Evolutionary conservation across 2,888 invertebrate genomes (phyloP).

Genomic region (Aspidiotus rigidus): DNA sequence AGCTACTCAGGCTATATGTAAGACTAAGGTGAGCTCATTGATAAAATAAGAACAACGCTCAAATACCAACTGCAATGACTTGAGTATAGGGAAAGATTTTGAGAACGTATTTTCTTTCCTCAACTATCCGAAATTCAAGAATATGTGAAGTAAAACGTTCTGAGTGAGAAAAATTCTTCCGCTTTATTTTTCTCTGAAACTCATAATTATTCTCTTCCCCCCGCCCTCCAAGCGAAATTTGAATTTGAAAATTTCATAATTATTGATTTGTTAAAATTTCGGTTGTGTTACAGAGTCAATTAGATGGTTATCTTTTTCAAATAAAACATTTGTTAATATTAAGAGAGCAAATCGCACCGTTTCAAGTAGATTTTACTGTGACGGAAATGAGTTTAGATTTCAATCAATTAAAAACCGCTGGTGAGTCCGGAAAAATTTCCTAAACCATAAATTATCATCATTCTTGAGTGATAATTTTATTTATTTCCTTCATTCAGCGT

Average conservation of each 20-base stretch:
- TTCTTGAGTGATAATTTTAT: not conserved
- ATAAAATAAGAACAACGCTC: not conserved
- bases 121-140: too few species aligned
- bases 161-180: too few species aligned
- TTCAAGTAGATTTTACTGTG: constrained; percentile 86
- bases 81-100: too few species aligned
- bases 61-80: too few species aligned
- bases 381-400: constrained; percentile 92
- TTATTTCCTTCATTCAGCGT: constrained; percentile 42
- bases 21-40: constrained; percentile 50
- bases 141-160: too few species aligned
- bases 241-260: not conserved
- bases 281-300: constrained; percentile 49
- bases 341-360: constrained; percentile 95
- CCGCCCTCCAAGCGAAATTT: not conserved
- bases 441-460: not conserved
- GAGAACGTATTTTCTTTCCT: too few species aligned
- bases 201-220: not conserved
- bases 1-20: constrained; percentile 70
- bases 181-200: not conserved
- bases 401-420: constrained; percentile 80
- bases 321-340: constrained; percentile 95
- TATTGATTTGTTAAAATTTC: not conserved
- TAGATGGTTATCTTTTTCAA: constrained; percentile 95
- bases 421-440: constrained; percentile 41